Base-by-base conservation (phyloP, 2,888 invertebrate genomes). In the Synanthedon tipuliformis region DNA sequence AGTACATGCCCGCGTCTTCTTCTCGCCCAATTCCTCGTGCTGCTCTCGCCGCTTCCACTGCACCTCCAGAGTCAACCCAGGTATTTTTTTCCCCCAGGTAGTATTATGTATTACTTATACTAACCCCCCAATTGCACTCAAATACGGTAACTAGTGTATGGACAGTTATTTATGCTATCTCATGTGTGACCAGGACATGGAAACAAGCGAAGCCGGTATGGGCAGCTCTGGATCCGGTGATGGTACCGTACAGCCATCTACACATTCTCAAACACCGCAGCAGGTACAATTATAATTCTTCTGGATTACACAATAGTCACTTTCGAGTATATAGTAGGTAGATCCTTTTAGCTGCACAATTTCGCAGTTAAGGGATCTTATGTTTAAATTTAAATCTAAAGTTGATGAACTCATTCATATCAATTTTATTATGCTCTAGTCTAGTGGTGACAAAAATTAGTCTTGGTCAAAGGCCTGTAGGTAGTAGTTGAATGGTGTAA, bases 1-100 rank as follows among this genome's bases (percentile, higher is more conserved):
- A 50, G 78, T 95, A 95, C 75, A 94, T 94, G 89, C 94, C 95
- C 1, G 94, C 94, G 0, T 94, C 94, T 2, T 94, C 94, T 27
- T 94, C 94, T 54, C 62, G 91, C 69, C 69, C 90, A 71, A 68
- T 81, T 55, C 87, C 89, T 0, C 83, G 89, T 51, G 89, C 93
- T 51, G 92, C 93, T 52, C 83, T 90, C 27, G 91, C 91, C 18
- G 92, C 93, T 13, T 91, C 92, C 50, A 92, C 92, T 10, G 86
- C 71, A 60, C 84, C 78, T 7, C 84, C 84, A 0, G 81, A 90
- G 73, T 75, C 90, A 62, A 53, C 88, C 65, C 75, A 75, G 66
- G 73, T 71, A n/a, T 13, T 52, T 13, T 10, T 34, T 27, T 27
- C 7, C 7, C 18, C 18, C 18, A 18, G 18, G 18, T 27, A 7